Evolutionary conservation across 2,888 invertebrate species (phyloP), one percentile per base, ranked within the genome.

Genomic region (Spisula subtruncata): DNA sequence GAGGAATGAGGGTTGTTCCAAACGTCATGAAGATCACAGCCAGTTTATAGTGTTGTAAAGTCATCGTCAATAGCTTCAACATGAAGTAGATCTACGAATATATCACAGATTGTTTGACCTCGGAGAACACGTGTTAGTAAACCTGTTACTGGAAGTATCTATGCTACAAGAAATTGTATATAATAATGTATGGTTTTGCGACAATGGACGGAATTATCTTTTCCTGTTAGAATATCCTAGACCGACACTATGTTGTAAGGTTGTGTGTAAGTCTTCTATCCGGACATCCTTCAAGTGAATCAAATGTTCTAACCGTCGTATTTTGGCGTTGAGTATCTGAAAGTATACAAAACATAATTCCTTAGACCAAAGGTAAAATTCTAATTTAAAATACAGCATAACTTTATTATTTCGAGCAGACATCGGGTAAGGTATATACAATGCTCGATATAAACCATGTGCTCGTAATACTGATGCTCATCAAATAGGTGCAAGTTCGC

Each of bases 291-390:
- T 96, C 80, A 96, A 92, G 46, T 96, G 95, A 0, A 96, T 87
- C 20, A 96, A 91, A 82, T 96, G 96, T 85, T 96, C 96, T 81
- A 96, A 90, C 18, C 96, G 94, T 41, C 95, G 94, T 16, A 96
- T 94, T 92, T 96, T 96, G 20, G 96, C 96, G 85, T 96, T 93
- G 86, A 96, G 93, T 88, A 96, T 96, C 96, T 96, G 94, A 0
- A 93, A 46, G 29, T 41, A 54, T 18, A 41, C 6, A 60, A n/a
- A 0, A 29, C 20, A 4, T 51, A 41, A n/a, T n/a, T n/a, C n/a
- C n/a, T n/a, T n/a, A n/a, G n/a, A n/a, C n/a, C n/a, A n/a, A n/a
- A n/a, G n/a, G n/a, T n/a, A n/a, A n/a, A n/a, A n/a, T n/a, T n/a
- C n/a, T n/a, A n/a, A n/a, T n/a, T n/a, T n/a, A n/a, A n/a, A n/a